These are phyloP conservation scores for Stenichneumon culpator DNA, from an alignment of 2,888 invertebrate genomes.

Conservation along the genomic window DNA sequence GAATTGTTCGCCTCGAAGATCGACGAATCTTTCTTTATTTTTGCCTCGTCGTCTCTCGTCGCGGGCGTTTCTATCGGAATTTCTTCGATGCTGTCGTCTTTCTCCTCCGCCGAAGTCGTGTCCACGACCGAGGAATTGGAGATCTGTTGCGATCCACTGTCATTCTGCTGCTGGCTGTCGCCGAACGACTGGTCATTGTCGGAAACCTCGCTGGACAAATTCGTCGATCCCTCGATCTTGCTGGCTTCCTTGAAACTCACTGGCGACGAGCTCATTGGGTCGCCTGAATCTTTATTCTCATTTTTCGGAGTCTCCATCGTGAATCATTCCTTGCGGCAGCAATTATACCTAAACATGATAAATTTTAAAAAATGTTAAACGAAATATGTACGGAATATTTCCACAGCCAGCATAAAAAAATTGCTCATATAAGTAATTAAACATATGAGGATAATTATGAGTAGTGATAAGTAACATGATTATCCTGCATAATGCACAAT, in stretches of 20 bases:
- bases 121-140: conserved; percentile 7
- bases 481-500: neutral
- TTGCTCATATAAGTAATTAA: neutral
- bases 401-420: no score
- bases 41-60: conserved; percentile 36
- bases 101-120: conserved; percentile 33
- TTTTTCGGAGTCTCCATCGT: conserved; percentile 52
- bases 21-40: conserved; percentile 48
- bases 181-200: neutral
- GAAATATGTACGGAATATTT: no score
- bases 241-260: conserved; percentile 32
- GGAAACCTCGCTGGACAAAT: conserved; percentile 21
- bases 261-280: conserved; percentile 26
- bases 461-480: no score
- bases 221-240: conserved; percentile 25
- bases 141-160: neutral
- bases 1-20: conserved; percentile 42
- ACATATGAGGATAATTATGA: no score
- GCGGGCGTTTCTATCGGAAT: conserved; percentile 7
- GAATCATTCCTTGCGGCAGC: conserved; percentile 6
- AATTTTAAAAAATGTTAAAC: neutral
- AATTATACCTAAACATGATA: conserved; percentile 37
- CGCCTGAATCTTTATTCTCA: conserved; percentile 40
- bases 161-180: conserved; percentile 13
- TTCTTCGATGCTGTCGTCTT: conserved; percentile 29